Evolutionary conservation across 2,113 vertebrate species (phyloP), one percentile per base, ranked within the genome.

Genomic region (Entomyzon cyanotis): DNA sequence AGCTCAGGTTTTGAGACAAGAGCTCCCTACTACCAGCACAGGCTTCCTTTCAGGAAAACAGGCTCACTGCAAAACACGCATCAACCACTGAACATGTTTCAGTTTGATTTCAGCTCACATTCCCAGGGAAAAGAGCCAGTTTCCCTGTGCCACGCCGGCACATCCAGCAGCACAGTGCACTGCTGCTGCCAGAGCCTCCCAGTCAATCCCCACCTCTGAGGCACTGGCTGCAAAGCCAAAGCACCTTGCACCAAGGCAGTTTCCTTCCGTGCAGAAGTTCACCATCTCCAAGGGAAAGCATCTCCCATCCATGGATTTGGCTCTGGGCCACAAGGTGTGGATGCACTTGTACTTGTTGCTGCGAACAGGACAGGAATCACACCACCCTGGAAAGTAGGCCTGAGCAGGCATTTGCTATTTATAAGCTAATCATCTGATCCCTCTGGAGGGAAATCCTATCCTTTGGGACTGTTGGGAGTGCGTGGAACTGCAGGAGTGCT

Each of bases 361-460:
- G 58, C 71, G 49, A 88, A 11, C 30, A 42, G 68, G 65, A 60
- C 41, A 17, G 53, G 41, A 49, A 68, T 41, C 60, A 49, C 71
- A 90, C 17, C 63, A 62, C 12, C 19, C 71, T n/a, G 56, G 0
- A 50, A 76, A 74, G 75, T 33, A 90, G 93, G 78, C 87, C 84
- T 25, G 67, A 82, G 65, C 78, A 74, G 75, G 82, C 91, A 83
- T 91, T 90, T 95, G 85, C 95, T 95, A 95, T 96, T 95, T 97
- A 95, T 97, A 96, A 91, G 30, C 55, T 73, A 46, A 90, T 93
- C 75, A 96, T 80, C 79, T 84, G 96, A 97, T 95, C 79, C 53
- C 73, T 96, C 94, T 10, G 0, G 37, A 49, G 90, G 93, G 94
- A 95, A 92, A 97, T 88, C 90, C 85, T 88, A 70, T 31, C 93